These are phyloP conservation scores for Eucidaris tribuloides DNA, from an alignment of 35 echinoderm and acorn worm species.

Conservation along the genomic window DNA sequence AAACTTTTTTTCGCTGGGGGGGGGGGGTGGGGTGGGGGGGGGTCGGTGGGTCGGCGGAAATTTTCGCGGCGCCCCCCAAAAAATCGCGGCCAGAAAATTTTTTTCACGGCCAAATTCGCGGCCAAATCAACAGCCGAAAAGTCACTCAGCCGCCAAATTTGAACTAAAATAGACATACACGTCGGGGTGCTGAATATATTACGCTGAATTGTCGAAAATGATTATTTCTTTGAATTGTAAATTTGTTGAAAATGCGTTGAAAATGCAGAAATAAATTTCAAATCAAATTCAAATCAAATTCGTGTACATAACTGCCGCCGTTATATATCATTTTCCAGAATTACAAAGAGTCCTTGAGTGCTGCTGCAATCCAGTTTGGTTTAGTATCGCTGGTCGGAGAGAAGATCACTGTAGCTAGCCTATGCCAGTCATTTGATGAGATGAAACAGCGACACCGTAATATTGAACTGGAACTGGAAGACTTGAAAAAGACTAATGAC, in stretches of 20 bases:
- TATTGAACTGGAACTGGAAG: not conserved
- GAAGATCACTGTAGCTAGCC: not conserved
- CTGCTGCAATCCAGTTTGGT: not conserved
- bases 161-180: too few relatives aligned
- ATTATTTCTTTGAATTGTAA: not conserved
- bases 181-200: too few relatives aligned
- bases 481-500: constrained; percentile 2
- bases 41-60: too few relatives aligned
- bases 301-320: too few relatives aligned
- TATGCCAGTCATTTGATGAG: not conserved
- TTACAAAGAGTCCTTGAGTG: not conserved
- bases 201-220: not conserved
- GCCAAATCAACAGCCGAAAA: not conserved
- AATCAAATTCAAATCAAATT: too few relatives aligned
- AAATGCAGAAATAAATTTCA: not conserved
- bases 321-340: not conserved
- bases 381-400: not conserved
- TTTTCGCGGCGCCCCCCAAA: too few relatives aligned
- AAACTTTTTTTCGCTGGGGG: too few relatives aligned
- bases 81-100: too few relatives aligned
- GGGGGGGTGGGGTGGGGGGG: too few relatives aligned
- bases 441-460: not conserved
- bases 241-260: not conserved
- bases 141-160: too few relatives aligned
- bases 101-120: not conserved